A percentile compares a stretch with the other conserved stretches of the same genome.
phyloP scores from a whole-genome alignment of 2,113 vertebrate species.

The Gracilinanus agilis region DNA sequence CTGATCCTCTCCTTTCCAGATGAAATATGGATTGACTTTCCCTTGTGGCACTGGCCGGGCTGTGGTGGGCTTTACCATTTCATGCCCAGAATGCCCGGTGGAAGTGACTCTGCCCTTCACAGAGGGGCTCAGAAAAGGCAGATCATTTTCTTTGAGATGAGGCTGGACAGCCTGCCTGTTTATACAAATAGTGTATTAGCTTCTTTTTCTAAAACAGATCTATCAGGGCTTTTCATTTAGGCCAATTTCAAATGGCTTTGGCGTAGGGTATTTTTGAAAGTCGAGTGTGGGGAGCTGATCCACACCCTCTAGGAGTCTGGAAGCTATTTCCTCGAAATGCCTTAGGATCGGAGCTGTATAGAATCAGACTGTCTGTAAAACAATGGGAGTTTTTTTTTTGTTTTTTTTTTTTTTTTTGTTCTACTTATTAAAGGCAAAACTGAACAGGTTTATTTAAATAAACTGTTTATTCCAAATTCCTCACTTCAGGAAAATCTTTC shows the following conservation, averaged over 20 bases:
- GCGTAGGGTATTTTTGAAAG: neutral
- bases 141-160: neutral
- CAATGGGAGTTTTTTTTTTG: neutral
- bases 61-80: conserved; percentile 72
- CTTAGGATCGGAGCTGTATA: neutral
- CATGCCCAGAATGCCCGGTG: conserved; percentile 26
- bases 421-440: neutral
- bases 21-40: conserved; percentile 81
- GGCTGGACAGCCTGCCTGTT: neutral
- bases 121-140: neutral
- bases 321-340: neutral
- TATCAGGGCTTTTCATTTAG: neutral
- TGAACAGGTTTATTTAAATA: neutral
- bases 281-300: neutral
- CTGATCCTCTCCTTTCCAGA: conserved; percentile 85
- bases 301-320: neutral
- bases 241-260: neutral
- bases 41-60: conserved; percentile 63
- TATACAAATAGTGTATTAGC: too few relatives aligned
- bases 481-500: neutral
- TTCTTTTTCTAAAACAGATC: neutral
- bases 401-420: neutral
- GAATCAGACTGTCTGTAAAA: neutral
- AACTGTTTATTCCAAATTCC: neutral
- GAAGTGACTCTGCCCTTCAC: neutral